Conservation (phyloP, 1,140 invertebrate species). For the Carposina sasakii region DNA sequence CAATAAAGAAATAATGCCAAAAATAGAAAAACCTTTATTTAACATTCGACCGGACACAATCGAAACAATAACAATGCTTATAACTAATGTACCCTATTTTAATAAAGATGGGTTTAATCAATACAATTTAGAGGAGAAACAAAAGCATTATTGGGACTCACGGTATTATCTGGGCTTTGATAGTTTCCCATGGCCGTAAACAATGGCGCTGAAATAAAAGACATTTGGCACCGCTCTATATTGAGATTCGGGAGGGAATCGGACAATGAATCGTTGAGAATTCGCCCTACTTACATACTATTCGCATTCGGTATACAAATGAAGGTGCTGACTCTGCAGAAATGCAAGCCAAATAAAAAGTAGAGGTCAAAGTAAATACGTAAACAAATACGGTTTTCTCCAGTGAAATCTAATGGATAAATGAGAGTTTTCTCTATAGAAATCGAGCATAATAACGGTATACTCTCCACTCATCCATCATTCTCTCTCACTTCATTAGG, state of each 20-base stretch:
- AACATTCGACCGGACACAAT: too few relatives aligned
- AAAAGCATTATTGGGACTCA: too few relatives aligned
- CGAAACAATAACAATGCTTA: too few relatives aligned
- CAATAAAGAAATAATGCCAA: too few relatives aligned
- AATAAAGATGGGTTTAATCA: too few relatives aligned
- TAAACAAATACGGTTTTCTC: constrained; percentile 16
- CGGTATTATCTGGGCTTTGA: too few relatives aligned
- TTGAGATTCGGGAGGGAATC: constrained; percentile 35
- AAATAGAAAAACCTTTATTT: too few relatives aligned
- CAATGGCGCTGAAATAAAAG: constrained; percentile 31
- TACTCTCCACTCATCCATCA: constrained; percentile 46
- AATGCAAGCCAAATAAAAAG: too few relatives aligned
- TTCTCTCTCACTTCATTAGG: constrained; percentile 56
- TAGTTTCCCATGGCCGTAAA: constrained; percentile 11
- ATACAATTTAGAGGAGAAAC: too few relatives aligned
- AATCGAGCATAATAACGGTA: constrained; percentile 18
- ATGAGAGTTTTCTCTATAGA: constrained; percentile 14
- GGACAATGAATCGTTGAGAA: constrained; percentile 47
- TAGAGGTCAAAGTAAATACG: too few relatives aligned
- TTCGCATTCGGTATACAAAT: constrained; percentile 12
- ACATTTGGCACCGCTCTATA: constrained; percentile 43
- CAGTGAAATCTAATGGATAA: constrained; percentile 15
- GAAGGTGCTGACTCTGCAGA: too few relatives aligned
- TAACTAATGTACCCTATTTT: too few relatives aligned
- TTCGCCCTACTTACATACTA: constrained; percentile 45